Evolutionary conservation across 1,140 invertebrate genomes (phyloP).

Genomic region (Drosophila nikananu): DNA sequence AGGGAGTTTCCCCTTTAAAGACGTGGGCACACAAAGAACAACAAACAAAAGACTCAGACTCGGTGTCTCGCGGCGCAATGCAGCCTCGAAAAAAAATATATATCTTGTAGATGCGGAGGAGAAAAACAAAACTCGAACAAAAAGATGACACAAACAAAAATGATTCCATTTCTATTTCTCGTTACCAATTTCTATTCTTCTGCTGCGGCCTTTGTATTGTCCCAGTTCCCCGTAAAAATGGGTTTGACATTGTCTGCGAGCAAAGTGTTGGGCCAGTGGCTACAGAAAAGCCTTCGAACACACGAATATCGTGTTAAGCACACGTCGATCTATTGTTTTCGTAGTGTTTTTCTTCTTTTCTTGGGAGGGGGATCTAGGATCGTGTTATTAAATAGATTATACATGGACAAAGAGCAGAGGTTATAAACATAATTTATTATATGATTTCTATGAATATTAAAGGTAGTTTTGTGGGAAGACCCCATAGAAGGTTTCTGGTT

Average conservation of each 20-base stretch:
- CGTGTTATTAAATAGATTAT: constrained; percentile 76
- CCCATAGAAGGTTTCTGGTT: not conserved
- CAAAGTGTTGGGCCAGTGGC: constrained; percentile 69
- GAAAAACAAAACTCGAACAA: constrained; percentile 43
- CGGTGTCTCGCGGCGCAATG: constrained; percentile 46
- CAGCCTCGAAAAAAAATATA: constrained; percentile 23
- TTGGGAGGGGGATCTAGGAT: constrained; percentile 38
- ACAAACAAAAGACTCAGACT: constrained; percentile 67
- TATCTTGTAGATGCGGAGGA: constrained; percentile 10
- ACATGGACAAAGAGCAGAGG: constrained; percentile 27
- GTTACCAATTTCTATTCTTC: constrained; percentile 60
- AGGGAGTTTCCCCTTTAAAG: constrained; percentile 41
- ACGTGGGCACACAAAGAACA: constrained; percentile 44
- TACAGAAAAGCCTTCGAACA: constrained; percentile 29
- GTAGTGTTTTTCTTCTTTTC: not conserved
- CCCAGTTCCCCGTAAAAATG: constrained; percentile 74
- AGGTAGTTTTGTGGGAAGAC: constrained; percentile 39
- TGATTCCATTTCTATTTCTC: constrained; percentile 55
- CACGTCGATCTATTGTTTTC: constrained; percentile 74
- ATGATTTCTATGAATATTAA: constrained; percentile 73
- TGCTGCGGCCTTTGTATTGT: constrained; percentile 39
- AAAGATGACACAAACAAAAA: constrained; percentile 45
- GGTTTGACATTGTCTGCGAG: constrained; percentile 71
- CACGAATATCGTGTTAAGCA: constrained; percentile 64
- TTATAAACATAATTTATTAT: constrained; percentile 63